Evolutionary conservation across 2,113 vertebrate species (phyloP), one percentile per base, ranked within the genome.

Genomic region (Eolophus roseicapilla): DNA sequence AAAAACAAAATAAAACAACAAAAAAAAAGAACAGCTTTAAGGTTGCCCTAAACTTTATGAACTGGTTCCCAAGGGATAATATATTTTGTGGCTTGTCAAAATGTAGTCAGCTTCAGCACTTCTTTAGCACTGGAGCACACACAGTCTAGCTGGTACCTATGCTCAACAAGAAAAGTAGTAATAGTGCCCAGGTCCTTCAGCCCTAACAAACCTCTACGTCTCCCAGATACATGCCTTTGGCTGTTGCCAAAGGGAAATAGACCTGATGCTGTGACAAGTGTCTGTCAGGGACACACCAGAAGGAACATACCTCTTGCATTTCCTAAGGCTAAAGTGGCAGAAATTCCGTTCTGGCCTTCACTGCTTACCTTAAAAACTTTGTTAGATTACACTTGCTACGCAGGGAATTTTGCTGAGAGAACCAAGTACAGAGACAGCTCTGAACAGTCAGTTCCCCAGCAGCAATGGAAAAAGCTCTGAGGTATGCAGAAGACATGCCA

Each of bases 401-500:
- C 14, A 60, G n/a, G 41, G 37, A 90, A 88, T 83, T 81, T 71
- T 92, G 69, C 59, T 67, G 79, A 77, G 90, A 91, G 41, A 85
- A 57, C 11, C 13, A 63, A 85, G 31, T 17, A 63, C 47, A 47
- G 3, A 8, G 31, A 62, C 8, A 13, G 7, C 10, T 57, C 59
- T 83, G 65, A 93, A 91, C 43, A 70, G 28, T 35, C 73, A 70
- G 52, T 28, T 91, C 37, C 53, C 37, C 60, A 70, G 47, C 11
- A 93, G 52, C 57, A 90, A 52, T 33, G 80, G 88, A 71, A 93
- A 91, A 89, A 71, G 52, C 86, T 95, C 86, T 60, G 62, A 78
- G 27, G 69, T 62, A 87, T 8, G 8, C 37, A 73, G 70, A 93
- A 84, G 49, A 43, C 24, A 37, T 50, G 17, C 0, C 0, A 10